Evolutionary conservation across 2,797 vertebrate species (phyloP).

Genomic region (Cirrhinus molitorella): DNA sequence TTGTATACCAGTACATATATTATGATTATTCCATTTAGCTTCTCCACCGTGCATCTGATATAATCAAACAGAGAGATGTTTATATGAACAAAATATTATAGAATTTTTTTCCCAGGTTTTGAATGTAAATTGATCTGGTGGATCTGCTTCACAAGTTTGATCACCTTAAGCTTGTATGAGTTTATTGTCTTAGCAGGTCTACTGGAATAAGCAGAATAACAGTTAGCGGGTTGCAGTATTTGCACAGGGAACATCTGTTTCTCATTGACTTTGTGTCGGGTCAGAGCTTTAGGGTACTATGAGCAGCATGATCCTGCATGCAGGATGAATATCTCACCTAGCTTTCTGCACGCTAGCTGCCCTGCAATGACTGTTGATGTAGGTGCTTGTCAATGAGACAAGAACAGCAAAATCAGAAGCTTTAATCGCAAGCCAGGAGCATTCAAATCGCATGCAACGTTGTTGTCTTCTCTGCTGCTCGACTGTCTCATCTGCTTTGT

Average conservation of each 20-base stretch:
- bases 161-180: background rate
- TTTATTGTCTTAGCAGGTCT: background rate
- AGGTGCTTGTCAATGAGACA: slow-evolving; percentile 63
- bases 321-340: slow-evolving; percentile 54
- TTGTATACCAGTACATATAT: background rate
- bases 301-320: slow-evolving; percentile 59
- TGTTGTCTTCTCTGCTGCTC: background rate
- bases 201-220: background rate
- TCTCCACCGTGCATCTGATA: background rate
- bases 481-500: background rate
- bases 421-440: slow-evolving; percentile 27
- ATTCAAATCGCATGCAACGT: background rate
- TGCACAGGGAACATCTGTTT: slow-evolving; percentile 61
- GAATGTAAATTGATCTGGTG: background rate
- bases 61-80: background rate
- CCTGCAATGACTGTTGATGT: slow-evolving; percentile 58
- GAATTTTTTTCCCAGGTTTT: background rate
- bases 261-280: slow-evolving; percentile 63
- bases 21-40: background rate
- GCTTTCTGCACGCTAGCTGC: slow-evolving; percentile 50
- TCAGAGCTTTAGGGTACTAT: slow-evolving; percentile 55
- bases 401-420: slow-evolving; percentile 37
- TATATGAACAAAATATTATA: background rate
- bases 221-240: background rate
- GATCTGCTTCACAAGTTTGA: background rate